phyloP scores from a whole-genome alignment of 2,113 vertebrate species.

The Seriola quinqueradiata region DNA sequence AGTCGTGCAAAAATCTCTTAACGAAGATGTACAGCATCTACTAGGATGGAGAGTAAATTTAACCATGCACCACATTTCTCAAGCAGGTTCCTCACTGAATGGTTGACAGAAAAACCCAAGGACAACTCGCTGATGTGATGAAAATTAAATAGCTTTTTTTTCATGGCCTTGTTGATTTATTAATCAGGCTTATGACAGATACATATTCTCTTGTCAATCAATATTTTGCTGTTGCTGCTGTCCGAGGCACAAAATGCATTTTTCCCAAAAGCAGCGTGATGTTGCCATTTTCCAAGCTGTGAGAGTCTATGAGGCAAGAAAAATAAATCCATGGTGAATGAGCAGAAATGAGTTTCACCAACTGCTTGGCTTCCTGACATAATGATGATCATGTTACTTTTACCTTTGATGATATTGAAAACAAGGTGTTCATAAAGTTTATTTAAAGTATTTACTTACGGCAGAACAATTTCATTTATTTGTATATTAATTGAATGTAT shows the following conservation, averaged over 20 bases:
- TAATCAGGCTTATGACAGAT: slow-evolving; percentile 19
- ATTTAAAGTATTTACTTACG: too few species aligned
- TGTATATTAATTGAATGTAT: too few species aligned
- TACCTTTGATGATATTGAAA: not conserved
- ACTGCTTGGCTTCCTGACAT: not conserved
- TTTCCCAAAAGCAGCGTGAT: not conserved
- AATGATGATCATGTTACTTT: not conserved
- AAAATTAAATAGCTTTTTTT: slow-evolving; percentile 32
- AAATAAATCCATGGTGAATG: not conserved
- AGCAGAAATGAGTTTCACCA: too few species aligned
- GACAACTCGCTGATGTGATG: slow-evolving; percentile 46
- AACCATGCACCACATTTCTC: slow-evolving; percentile 6
- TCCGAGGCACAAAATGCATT: not conserved
- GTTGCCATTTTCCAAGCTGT: not conserved
- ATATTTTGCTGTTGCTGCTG: slow-evolving; percentile 13
- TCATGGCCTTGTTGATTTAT: slow-evolving; percentile 32
- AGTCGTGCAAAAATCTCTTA: slow-evolving; percentile 25
- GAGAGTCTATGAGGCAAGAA: not conserved
- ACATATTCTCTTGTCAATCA: slow-evolving; percentile 14
- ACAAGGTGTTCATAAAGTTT: too few species aligned
- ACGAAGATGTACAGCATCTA: slow-evolving; percentile 26
- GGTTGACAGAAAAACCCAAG: slow-evolving; percentile 19
- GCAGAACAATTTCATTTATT: too few species aligned
- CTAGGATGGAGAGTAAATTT: slow-evolving; percentile 9
- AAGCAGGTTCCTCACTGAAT: not conserved